phyloP scores from a whole-genome alignment of 2,797 vertebrate genomes.

The Leucoraja ocellata region DNA sequence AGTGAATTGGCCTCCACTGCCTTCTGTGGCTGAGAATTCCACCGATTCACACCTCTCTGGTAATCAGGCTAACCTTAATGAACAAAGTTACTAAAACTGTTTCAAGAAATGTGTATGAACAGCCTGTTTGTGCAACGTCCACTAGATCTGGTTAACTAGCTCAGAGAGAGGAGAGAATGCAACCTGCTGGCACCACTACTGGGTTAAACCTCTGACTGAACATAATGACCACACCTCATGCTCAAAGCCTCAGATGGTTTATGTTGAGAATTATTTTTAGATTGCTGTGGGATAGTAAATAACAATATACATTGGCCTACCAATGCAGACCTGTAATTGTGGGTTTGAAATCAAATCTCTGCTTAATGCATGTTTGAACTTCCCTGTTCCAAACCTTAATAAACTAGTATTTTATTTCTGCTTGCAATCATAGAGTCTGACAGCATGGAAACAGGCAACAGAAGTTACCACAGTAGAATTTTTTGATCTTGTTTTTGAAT shows the following conservation, averaged over 20 bases:
- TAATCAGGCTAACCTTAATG: neutral
- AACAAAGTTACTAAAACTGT: constrained; percentile 20
- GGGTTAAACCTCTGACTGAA: neutral
- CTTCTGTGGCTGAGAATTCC: too few species aligned
- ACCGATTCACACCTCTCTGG: neutral
- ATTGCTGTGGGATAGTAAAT: neutral
- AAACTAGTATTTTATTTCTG: neutral
- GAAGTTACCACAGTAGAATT: neutral
- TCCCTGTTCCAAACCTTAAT: neutral
- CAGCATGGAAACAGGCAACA: too few species aligned
- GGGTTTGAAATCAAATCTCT: neutral
- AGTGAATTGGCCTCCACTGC: too few species aligned
- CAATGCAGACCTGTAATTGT: neutral
- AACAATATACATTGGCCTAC: neutral
- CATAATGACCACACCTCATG: neutral
- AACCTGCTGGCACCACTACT: neutral
- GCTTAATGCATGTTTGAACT: neutral
- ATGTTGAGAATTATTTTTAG: neutral
- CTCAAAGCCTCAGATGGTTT: constrained; percentile 5
- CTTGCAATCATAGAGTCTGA: neutral
- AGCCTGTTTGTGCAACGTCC: constrained; percentile 15
- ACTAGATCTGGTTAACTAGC: constrained; percentile 10
- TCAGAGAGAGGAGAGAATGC: neutral
- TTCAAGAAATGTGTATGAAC: neutral
- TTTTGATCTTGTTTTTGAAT: neutral